phyloP scores from a whole-genome alignment of 1,140 invertebrate genomes.

The Drosophila orena region DNA sequence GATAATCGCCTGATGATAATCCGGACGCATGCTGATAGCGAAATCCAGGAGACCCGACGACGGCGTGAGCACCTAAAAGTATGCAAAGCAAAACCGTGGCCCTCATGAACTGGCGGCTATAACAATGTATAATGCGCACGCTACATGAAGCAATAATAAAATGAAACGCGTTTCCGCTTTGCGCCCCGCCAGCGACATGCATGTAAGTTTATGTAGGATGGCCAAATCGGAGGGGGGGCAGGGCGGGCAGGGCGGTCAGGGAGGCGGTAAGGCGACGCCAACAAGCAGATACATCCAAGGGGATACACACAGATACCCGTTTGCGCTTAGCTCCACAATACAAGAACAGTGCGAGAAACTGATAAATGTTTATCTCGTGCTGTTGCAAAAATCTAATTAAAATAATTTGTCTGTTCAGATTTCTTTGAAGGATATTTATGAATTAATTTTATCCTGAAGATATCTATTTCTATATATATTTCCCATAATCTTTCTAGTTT shows the following conservation, averaged over 20 bases:
- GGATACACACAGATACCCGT: conserved; percentile 65
- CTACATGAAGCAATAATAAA: conserved; percentile 83
- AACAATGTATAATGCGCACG: conserved; percentile 78
- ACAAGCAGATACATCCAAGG: conserved; percentile 57
- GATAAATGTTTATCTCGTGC: background rate
- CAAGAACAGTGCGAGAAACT: conserved; percentile 13
- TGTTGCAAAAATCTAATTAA: no score
- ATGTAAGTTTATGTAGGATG: conserved; percentile 19
- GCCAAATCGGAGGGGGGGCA: background rate
- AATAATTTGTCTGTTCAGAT: no score
- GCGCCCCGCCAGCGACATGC: conserved; percentile 49
- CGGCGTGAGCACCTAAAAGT: conserved; percentile 89
- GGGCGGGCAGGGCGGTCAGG: background rate
- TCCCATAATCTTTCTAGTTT: no score
- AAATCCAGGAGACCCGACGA: conserved; percentile 94
- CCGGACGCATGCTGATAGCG: conserved; percentile 96
- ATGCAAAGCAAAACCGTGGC: conserved; percentile 59
- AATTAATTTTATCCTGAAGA: no score
- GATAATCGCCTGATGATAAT: conserved; percentile 96
- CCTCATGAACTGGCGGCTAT: conserved; percentile 34
- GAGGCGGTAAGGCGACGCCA: conserved; percentile 31
- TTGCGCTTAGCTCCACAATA: conserved; percentile 61
- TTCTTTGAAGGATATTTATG: no score
- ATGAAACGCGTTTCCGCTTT: conserved; percentile 80
- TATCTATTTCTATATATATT: no score